phyloP scores from a whole-genome alignment of 2,888 invertebrate species.

The Netelia melanura region DNA sequence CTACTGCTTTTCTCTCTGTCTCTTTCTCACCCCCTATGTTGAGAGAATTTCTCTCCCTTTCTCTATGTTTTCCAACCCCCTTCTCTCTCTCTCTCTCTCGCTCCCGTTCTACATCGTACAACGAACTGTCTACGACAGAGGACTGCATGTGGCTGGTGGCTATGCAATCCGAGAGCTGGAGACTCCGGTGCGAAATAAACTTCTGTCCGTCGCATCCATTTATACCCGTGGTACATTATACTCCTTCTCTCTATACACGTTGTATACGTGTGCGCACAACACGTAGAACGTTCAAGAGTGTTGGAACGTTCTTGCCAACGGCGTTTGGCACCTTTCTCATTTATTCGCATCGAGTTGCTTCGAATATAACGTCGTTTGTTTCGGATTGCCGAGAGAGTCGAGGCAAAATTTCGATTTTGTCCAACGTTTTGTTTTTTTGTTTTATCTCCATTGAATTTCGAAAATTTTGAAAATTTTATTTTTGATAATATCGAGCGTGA shows the following conservation, averaged over 20 bases:
- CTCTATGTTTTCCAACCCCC: not conserved
- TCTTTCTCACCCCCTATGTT: not conserved
- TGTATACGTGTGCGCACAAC: not conserved
- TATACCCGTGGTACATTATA: not conserved
- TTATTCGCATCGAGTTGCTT: not conserved
- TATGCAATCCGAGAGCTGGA: slow-evolving; percentile 50
- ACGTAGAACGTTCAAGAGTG: not conserved
- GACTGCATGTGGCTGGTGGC: slow-evolving; percentile 49
- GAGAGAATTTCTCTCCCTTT: slow-evolving; percentile 29
- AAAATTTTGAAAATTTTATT: not conserved
- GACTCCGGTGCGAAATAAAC: slow-evolving; percentile 74
- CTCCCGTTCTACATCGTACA: slow-evolving; percentile 69
- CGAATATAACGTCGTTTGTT: not conserved
- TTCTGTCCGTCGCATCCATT: slow-evolving; percentile 68
- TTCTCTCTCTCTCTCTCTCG: slow-evolving; percentile 23
- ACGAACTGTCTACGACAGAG: slow-evolving; percentile 73
- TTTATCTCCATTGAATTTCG: not conserved
- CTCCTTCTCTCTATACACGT: not conserved
- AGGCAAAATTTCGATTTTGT: not conserved
- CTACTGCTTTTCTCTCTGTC: not conserved
- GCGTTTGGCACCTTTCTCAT: not conserved
- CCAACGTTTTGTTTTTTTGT: not conserved
- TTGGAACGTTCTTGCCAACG: not conserved
- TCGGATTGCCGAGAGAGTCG: not conserved
- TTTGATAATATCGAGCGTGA: not conserved